Evolutionary conservation across 2,113 vertebrate genomes (phyloP), one percentile per base, ranked within the genome.

Genomic region (Cynoglossus semilaevis): DNA sequence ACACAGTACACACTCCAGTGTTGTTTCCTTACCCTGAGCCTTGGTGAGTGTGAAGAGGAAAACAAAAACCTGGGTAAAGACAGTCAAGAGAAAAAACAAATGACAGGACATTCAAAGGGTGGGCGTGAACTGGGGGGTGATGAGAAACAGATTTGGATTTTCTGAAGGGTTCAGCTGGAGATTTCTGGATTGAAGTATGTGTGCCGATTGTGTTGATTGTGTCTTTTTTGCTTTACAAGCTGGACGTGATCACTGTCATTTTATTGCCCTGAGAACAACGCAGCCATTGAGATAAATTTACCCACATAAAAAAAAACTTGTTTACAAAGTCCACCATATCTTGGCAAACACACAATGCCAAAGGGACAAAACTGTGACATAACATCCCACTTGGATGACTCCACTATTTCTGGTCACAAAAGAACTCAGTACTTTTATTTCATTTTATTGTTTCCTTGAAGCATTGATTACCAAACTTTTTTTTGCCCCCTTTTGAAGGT

Each of bases 141-240:
- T 59, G 52, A 59, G 55, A 46, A 51, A 38, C 56, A 13, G 57
- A 36, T 54, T 63, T 58, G 15, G 19, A n/a, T 37, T 58, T 58
- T 50, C 16, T 42, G 17, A 15, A 10, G 16, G 14, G 34, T 43
- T 41, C 66, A 18, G 36, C 36, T 4, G 49, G 44, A 71, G 37
- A 22, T 19, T 65, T 16, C 0, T 9, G 22, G 46, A 40, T 40
- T 49, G 53, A 45, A 48, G 18, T 36, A 17, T 41, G 0, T 45
- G 58, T 29, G 58, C 45, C 8, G 54, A 35, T 51, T 29, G 35
- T 35, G 55, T 10, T 9, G 38, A 13, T 41, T 49, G n/a, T 1
- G 7, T 9, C 36, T 11, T 46, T 49, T 67, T 8, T 68, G n/a
- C 35, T 13, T 47, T 41, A 46, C 60, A 15, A 63, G 16, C 22